Evolutionary conservation across 2,113 vertebrate genomes (phyloP).

Genomic region (Turnix velox): DNA sequence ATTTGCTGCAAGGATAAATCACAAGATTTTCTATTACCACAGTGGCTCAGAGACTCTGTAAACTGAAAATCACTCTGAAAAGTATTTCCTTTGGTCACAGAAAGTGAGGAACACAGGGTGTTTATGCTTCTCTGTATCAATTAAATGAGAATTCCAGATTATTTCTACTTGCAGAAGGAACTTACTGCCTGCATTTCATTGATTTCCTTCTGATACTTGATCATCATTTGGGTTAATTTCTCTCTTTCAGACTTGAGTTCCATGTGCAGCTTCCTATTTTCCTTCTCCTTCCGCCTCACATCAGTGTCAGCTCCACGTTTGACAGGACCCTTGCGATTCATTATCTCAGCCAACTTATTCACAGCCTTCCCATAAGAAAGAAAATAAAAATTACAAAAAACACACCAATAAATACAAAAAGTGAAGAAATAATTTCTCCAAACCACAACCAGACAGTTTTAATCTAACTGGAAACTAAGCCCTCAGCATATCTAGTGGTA

Average conservation of each 20-base stretch:
- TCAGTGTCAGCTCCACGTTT: slow-evolving; percentile 94
- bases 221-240: slow-evolving; percentile 93
- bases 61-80: not conserved
- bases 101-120: not conserved
- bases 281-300: slow-evolving; percentile 93
- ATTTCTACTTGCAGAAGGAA: not conserved
- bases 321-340: slow-evolving; percentile 92
- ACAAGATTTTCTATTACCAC: not conserved
- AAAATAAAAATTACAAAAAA: not conserved
- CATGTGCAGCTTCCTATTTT: slow-evolving; percentile 96
- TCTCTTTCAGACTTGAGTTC: slow-evolving; percentile 95
- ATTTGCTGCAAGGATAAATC: slow-evolving; percentile 82
- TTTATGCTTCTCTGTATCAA: not conserved
- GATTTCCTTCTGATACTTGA: slow-evolving; percentile 96
- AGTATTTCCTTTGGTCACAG: not conserved
- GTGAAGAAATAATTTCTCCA: not conserved
- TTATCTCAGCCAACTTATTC: slow-evolving; percentile 97
- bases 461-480: not conserved
- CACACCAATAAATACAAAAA: not conserved
- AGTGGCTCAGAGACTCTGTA: not conserved
- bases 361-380: slow-evolving; percentile 80
- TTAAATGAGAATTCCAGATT: not conserved
- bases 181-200: slow-evolving; percentile 97
- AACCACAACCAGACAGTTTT: not conserved
- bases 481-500: not conserved